These are phyloP conservation scores for Mohoua ochrocephala DNA, from an alignment of 2,113 vertebrate species.

Conservation along the genomic window DNA sequence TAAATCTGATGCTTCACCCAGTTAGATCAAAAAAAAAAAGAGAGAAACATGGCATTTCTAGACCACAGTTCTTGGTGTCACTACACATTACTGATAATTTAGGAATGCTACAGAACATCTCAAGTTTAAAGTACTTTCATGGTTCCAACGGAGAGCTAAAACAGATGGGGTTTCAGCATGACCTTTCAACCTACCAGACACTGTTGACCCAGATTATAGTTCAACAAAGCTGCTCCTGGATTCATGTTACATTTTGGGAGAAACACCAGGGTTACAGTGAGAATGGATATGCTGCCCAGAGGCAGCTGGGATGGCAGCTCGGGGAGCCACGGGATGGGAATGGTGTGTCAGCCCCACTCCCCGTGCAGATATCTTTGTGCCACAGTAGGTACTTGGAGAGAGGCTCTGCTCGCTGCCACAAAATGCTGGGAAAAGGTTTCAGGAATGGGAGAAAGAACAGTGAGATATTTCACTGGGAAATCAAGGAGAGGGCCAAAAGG, in stretches of 20 bases:
- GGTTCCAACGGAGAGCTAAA: conserved; percentile 54
- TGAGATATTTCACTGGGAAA: background rate
- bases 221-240: conserved; percentile 38
- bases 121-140: conserved; percentile 61
- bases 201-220: conserved; percentile 37
- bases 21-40: conserved; percentile 4
- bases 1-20: conserved; percentile 8
- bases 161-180: conserved; percentile 55
- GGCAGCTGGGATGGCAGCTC: background rate
- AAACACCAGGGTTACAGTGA: background rate
- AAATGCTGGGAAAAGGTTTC: background rate
- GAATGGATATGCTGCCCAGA: background rate
- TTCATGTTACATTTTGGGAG: conserved; percentile 35
- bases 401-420: background rate
- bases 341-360: background rate
- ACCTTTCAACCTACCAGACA: conserved; percentile 63
- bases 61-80: conserved; percentile 67
- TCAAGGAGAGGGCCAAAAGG: background rate
- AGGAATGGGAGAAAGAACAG: background rate
- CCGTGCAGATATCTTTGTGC: background rate
- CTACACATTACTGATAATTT: conserved; percentile 54
- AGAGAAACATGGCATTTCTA: conserved; percentile 36
- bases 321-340: background rate
- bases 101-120: conserved; percentile 59
- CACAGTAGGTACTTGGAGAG: background rate